Evolutionary conservation across 2,113 vertebrate species (phyloP).

Genomic region (Lophochroa leadbeateri): DNA sequence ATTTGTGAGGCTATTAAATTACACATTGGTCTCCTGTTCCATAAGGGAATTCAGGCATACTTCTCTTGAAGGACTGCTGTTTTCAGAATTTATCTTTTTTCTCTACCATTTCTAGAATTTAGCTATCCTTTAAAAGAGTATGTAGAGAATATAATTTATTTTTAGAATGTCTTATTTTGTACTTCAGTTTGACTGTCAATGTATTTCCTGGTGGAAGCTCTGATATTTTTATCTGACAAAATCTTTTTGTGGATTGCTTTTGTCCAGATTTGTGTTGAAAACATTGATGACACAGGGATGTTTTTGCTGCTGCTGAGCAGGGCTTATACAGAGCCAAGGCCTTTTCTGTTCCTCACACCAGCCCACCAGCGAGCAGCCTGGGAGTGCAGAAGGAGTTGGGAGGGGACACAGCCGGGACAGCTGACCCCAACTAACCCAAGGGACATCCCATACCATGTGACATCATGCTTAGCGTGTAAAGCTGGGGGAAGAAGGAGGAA

Average conservation of each 20-base stretch:
- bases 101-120: neutral
- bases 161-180: neutral
- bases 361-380: neutral
- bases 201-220: neutral
- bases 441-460: neutral
- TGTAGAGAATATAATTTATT: neutral
- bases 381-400: neutral
- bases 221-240: neutral
- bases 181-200: neutral
- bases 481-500: neutral
- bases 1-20: neutral
- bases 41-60: neutral
- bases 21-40: neutral
- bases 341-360: neutral
- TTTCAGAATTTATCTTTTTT: neutral
- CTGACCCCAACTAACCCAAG: neutral
- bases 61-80: neutral
- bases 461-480: neutral
- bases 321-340: neutral
- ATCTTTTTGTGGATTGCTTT: neutral
- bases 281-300: neutral
- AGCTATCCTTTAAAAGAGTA: neutral
- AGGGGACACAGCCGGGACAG: neutral
- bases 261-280: neutral
- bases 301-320: neutral